These are phyloP conservation scores for Malurus leucopterus DNA, from an alignment of 2,797 vertebrate genomes.

Conservation along the genomic window DNA sequence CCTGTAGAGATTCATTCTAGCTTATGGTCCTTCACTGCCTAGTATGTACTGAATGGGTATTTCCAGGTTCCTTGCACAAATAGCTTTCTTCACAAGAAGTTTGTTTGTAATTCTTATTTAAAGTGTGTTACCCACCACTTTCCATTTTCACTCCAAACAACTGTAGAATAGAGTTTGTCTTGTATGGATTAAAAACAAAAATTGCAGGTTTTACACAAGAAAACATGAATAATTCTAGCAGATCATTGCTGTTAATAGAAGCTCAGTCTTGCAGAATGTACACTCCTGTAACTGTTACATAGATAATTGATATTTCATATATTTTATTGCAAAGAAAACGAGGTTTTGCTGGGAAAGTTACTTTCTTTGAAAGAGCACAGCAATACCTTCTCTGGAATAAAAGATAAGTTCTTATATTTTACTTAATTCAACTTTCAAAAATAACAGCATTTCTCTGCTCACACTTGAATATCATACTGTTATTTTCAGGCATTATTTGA, in stretches of 20 bases:
- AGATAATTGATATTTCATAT: background rate
- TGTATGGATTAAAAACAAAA: background rate
- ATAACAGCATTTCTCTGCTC: background rate
- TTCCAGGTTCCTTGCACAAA: background rate
- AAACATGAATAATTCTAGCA: background rate
- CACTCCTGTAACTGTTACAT: background rate
- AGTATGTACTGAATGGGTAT: background rate
- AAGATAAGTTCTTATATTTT: background rate
- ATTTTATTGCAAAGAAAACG: background rate
- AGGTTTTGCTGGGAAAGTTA: background rate
- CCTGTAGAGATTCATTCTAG: background rate
- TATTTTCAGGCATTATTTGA: constrained; percentile 91
- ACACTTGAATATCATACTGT: background rate
- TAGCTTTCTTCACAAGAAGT: background rate
- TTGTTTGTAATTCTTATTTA: background rate
- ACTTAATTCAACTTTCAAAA: background rate
- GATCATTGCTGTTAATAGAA: background rate
- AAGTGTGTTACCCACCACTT: background rate
- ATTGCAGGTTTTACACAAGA: background rate
- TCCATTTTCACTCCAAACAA: background rate
- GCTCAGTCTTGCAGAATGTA: background rate
- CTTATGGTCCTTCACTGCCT: background rate
- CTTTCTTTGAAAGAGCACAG: background rate
- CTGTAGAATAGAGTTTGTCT: background rate
- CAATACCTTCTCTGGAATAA: background rate